Evolutionary conservation across 2,797 vertebrate genomes (phyloP), one percentile per base, ranked within the genome.

Genomic region (Halcyon smyrnensis): DNA sequence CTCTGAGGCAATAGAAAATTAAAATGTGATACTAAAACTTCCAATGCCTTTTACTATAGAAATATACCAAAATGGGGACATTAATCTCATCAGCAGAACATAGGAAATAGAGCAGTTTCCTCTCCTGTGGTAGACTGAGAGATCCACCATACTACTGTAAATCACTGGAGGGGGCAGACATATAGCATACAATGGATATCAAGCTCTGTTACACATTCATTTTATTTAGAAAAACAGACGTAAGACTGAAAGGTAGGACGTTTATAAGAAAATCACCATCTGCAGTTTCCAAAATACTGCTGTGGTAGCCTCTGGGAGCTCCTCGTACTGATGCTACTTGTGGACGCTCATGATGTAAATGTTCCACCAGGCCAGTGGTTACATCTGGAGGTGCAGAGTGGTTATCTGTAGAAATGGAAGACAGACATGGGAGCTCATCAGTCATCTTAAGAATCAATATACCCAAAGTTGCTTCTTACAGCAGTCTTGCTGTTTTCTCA

Each of bases 371-470:
- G 94, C 99, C 99, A 5, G 98, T 98, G 92, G 99, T 99, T 97
- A 99, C 99, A 11, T 99, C 99, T 4, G 99, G 99, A 87, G 99
- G 99, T 8, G 99, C 98, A 53, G 98, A 98, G 97, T 98, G 99
- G 98, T 99, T 98, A 98, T 99, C 99, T 99, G 98, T 87, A 97
- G 95, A 95, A 97, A 97, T 75, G 81, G 97, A 97, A 98, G 43
- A 98, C 94, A 95, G 60, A 96, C 7, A 96, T 0, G n/a, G 41
- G 36, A 89, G 59, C 50, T 43, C 34, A 74, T 93, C 30, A 94
- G 57, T 73, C 51, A 62, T 13, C 16, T 41, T 25, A 74, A 60
- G 43, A 45, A 63, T 24, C 68, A 73, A 12, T 27, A 69, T 1
- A 34, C 34, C 9, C 24, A 10, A 81, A 45, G 36, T 0, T 34